Evolutionary conservation across 1,140 invertebrate species (phyloP).

Genomic region (Drosophila gunungcola): DNA sequence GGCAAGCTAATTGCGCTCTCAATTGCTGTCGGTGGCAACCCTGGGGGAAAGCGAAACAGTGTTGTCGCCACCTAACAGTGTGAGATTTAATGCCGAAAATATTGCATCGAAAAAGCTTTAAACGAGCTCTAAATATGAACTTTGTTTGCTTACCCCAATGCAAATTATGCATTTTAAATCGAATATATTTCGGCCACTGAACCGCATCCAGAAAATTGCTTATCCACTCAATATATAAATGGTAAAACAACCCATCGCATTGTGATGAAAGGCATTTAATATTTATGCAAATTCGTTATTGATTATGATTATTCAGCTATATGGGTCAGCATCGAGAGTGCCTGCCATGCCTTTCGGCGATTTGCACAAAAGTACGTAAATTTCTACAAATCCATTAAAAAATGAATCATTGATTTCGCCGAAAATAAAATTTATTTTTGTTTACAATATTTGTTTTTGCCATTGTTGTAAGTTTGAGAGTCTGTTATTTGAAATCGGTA

Average conservation of each 20-base stretch:
- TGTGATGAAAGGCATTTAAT: constrained; percentile 56
- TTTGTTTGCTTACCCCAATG: background rate
- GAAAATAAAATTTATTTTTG: background rate
- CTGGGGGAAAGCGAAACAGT: background rate
- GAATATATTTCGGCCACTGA: constrained; percentile 13
- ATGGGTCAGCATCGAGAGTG: constrained; percentile 6
- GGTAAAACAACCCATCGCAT: constrained; percentile 19
- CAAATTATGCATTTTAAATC: constrained; percentile 13
- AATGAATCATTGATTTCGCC: background rate
- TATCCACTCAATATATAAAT: constrained; percentile 1
- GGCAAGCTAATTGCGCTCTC: constrained; percentile 37
- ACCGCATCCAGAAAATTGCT: constrained; percentile 18
- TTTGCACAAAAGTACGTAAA: constrained; percentile 5
- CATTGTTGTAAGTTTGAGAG: background rate
- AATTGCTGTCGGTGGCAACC: constrained; percentile 11
- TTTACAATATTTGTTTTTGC: background rate
- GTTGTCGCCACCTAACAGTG: background rate
- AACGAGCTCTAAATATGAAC: constrained; percentile 2
- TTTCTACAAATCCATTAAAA: background rate
- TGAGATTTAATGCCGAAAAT: constrained; percentile 11
- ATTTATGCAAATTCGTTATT: constrained; percentile 74
- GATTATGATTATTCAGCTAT: constrained; percentile 49
- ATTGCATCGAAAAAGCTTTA: background rate
- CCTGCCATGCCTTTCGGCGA: constrained; percentile 10
- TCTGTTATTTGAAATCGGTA: background rate